Evolutionary conservation across 1,140 invertebrate species (phyloP), one percentile per base, ranked within the genome.

Genomic region (Periplaneta americana): DNA sequence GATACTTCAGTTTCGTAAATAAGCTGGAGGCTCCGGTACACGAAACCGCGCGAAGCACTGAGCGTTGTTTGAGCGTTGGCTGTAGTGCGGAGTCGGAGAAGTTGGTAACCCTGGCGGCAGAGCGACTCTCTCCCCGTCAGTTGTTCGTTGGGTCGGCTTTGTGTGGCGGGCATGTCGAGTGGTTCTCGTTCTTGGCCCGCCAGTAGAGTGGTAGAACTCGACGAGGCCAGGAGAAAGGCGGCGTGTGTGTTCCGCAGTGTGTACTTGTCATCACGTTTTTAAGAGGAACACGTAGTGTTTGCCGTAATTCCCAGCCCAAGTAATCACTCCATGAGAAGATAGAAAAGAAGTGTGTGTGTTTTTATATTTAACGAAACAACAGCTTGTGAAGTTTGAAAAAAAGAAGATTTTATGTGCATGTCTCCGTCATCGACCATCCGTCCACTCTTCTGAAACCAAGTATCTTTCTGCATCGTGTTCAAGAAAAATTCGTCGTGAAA

Each of bases 191-290:
- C n/a, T 66, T 66, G 2, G 0, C 13, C 28, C 48, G 48, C 48
- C 48, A 66, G 48, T 66, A 66, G n/a, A 66, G 48, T 66, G 6
- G 48, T 28, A 66, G 48, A 4, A 1, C 22, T 66, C 48, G 22
- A 1, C 9, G 0, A n/a, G 22, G 1, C 4, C 10, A n/a, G 48
- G 6, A 0, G n/a, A n/a, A n/a, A 28, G n/a, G 22, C 0, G n/a
- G 0, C 6, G 22, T 66, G n/a, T 28, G 48, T 66, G 22, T 28
- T n/a, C 10, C 39, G 39, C 5, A 18, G n/a, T 6, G 48, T 66
- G n/a, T 3, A n/a, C 22, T n/a, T 28, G 48, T 66, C 22, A 28
- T n/a, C n/a, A n/a, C 48, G n/a, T n/a, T n/a, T n/a, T n/a, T n/a
- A n/a, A n/a, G n/a, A n/a, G n/a, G 2, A 66, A 28, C 22, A 66